Percentiles rank a stretch among this genome's conserved stretches.
phyloP scores from a whole-genome alignment of 1,140 invertebrate genomes.

The Acromyrmex charruanus region DNA sequence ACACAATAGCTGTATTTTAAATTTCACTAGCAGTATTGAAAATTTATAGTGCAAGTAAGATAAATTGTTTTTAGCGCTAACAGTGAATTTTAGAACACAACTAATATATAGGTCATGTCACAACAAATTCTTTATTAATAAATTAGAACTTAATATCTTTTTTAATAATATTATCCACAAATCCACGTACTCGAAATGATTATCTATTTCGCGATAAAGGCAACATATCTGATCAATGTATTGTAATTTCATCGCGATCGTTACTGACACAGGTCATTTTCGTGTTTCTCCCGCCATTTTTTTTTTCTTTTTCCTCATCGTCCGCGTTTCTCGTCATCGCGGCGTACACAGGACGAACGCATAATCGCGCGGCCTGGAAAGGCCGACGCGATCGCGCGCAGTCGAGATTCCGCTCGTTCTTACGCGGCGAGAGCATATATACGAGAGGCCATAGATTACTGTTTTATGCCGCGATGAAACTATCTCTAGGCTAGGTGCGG shows the following conservation, averaged over 20 bases:
- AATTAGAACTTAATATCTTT: neutral
- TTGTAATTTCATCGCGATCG: conserved; percentile 15
- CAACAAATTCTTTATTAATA: neutral
- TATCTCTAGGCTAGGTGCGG: conserved; percentile 67
- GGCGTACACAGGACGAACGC: conserved; percentile 15
- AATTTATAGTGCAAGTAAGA: too few species aligned
- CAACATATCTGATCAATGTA: neutral
- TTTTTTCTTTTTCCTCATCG: neutral
- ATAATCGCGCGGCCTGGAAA: conserved; percentile 59
- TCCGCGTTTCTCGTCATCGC: conserved; percentile 19
- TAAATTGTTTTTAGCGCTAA: too few species aligned
- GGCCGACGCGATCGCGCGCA: conserved; percentile 17
- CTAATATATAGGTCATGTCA: neutral
- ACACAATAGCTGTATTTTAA: too few species aligned
- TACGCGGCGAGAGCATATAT: conserved; percentile 61
- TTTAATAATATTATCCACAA: neutral
- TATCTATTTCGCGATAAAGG: neutral
- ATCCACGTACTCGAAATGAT: neutral
- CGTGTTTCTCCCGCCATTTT: conserved; percentile 1
- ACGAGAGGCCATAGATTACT: conserved; percentile 72
- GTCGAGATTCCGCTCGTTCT: conserved; percentile 66
- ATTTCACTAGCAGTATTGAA: too few species aligned
- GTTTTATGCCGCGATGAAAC: conserved; percentile 70
- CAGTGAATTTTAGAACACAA: too few species aligned
- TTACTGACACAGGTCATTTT: conserved; percentile 18